These are phyloP conservation scores for Aegotheles bennettii DNA, from an alignment of 2,113 vertebrate genomes.

Conservation along the genomic window DNA sequence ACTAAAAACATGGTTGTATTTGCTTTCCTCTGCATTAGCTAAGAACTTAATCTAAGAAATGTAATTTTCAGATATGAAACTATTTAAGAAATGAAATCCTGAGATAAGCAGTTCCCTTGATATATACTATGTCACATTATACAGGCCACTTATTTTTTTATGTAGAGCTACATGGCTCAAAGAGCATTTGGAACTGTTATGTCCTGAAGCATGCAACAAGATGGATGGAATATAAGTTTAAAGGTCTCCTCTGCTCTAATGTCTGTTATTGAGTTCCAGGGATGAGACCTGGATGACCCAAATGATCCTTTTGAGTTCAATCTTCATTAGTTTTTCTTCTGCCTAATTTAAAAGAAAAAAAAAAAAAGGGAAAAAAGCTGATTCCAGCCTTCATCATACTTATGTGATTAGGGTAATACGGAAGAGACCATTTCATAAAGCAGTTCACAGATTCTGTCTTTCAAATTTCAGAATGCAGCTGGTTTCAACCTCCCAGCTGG, in stretches of 20 bases:
- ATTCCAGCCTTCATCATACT: background rate
- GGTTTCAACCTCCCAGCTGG: slow-evolving; percentile 25
- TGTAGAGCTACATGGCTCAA: background rate
- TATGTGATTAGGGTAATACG: background rate
- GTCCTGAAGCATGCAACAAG: background rate
- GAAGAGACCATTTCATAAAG: background rate
- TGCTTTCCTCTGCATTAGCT: background rate
- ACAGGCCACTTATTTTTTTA: background rate
- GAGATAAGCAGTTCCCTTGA: background rate
- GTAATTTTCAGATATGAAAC: background rate
- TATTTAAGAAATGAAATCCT: background rate
- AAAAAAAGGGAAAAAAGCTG: background rate
- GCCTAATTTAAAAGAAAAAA: background rate
- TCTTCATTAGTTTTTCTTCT: background rate
- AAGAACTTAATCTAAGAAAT: background rate
- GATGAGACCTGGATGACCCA: background rate
- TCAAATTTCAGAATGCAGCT: slow-evolving; percentile 7
- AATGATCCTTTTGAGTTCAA: background rate
- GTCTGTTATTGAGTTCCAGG: background rate
- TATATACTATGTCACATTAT: background rate
- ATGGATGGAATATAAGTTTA: background rate
- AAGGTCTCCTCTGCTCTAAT: background rate
- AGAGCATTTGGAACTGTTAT: background rate
- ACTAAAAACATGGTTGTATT: background rate
- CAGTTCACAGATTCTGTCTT: background rate